Evolutionary conservation across 1,140 invertebrate genomes (phyloP), one percentile per base, ranked within the genome.

Genomic region (Prorops nasuta): DNA sequence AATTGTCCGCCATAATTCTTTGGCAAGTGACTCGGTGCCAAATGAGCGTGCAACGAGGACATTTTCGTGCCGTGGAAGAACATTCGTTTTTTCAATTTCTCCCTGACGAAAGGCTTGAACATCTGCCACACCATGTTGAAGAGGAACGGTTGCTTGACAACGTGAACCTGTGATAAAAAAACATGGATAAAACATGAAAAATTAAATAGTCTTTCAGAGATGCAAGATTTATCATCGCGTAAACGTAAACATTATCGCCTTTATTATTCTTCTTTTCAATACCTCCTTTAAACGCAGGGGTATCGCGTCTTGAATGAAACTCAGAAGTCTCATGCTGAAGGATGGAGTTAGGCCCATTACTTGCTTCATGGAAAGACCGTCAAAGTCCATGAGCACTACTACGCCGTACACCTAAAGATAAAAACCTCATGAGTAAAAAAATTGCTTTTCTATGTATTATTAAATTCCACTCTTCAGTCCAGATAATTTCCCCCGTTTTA

Each of bases 121-220:
- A 96, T 83, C 37, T 84, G 82, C 85, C 92, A 94, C 0, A 94
- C 86, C 67, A 93, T 83, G 56, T 90, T 92, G 72, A 95, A 94
- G 37, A 94, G 78, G 76, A 88, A 90, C 0, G 92, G 92, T 63
- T 95, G 86, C 66, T 93, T 94, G 0, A 96, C 86, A 60, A 96
- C 88, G 74, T 95, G 92, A 9, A 95, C 66, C 70, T 72, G 38
- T 38, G 24, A 36, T 35, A 21, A 14, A 20, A 20, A 37, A 15
- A 16, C 19, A 24, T 34, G 19, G 14, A 12, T 2, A 34, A 17
- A 40, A 44, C 6, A 24, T 35, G 0, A 24, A 37, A 2, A 1
- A 18, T 24, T 7, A 18, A 38, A 28, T 22, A 47, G 15, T n/a
- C n/a, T n/a, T n/a, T n/a, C n/a, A n/a, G n/a, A n/a, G n/a, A n/a